phyloP scores from a whole-genome alignment of 2,113 vertebrate genomes.

The Tautogolabrus adspersus region DNA sequence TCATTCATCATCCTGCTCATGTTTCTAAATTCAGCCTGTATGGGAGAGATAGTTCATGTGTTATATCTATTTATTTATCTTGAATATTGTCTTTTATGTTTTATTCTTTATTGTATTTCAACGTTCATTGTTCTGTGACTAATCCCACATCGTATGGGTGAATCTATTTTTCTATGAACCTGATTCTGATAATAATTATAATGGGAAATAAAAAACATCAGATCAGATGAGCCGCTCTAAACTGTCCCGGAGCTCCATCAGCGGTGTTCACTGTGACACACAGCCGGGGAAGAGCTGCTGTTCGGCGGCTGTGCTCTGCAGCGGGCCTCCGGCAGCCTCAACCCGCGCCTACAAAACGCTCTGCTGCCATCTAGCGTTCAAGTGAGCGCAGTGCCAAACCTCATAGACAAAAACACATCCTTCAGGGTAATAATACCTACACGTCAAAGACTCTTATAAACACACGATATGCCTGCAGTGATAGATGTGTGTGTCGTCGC shows the following conservation, averaged over 20 bases:
- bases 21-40: no score
- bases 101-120: no score
- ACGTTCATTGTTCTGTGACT: no score
- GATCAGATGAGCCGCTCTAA: no score
- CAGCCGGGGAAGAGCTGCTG: neutral
- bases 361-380: conserved; percentile 76
- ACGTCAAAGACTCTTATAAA: neutral
- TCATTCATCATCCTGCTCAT: no score
- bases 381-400: conserved; percentile 13
- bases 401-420: neutral
- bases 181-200: no score
- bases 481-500: conserved; percentile 1
- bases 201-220: no score
- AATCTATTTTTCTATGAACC: no score
- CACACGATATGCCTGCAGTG: neutral
- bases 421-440: neutral
- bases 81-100: no score
- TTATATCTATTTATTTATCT: no score
- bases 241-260: neutral
- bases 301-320: neutral
- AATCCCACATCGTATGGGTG: no score
- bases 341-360: conserved; percentile 39
- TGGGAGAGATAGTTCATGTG: no score
- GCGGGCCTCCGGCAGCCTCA: neutral
- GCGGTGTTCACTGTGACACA: neutral